phyloP scores from a whole-genome alignment of 2,113 vertebrate genomes.

The Archocentrus centrarchus region DNA sequence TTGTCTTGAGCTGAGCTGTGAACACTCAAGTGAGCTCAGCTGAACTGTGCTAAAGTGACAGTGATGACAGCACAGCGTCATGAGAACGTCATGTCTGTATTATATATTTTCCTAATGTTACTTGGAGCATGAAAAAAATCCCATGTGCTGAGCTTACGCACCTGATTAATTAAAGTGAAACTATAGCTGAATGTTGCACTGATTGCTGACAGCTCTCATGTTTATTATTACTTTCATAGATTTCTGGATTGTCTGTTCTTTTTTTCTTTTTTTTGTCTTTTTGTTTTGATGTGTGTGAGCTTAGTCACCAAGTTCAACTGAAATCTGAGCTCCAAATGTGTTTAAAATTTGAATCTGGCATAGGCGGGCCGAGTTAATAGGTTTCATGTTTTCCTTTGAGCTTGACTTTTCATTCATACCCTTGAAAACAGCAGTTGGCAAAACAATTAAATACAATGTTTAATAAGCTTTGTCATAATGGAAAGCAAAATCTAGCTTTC shows the following conservation, averaged over 20 bases:
- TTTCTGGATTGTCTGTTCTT: not conserved
- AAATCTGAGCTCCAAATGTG: not conserved
- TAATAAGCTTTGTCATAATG: not conserved
- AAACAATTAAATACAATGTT: constrained; percentile 4
- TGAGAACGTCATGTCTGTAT: not conserved
- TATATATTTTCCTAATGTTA: not conserved
- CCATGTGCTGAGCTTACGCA: not conserved
- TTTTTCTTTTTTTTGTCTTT: not conserved
- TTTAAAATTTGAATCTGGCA: not conserved
- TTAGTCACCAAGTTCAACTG: not conserved
- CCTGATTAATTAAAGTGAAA: not conserved
- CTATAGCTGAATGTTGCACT: not conserved
- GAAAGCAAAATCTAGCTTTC: not conserved
- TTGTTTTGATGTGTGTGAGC: not conserved
- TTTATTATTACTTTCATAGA: not conserved
- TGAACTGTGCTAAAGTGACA: not conserved
- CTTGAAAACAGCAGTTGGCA: not conserved
- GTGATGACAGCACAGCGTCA: not conserved
- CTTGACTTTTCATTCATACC: not conserved
- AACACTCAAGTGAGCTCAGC: not conserved
- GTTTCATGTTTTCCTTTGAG: not conserved
- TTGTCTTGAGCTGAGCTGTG: not conserved
- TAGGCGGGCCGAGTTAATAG: not conserved
- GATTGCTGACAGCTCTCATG: not conserved
- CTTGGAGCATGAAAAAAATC: not conserved